Evolutionary conservation across 92 coral and sea anemone species (phyloP), one percentile per base, ranked within the genome.

Genomic region (Siderastrea radians): DNA sequence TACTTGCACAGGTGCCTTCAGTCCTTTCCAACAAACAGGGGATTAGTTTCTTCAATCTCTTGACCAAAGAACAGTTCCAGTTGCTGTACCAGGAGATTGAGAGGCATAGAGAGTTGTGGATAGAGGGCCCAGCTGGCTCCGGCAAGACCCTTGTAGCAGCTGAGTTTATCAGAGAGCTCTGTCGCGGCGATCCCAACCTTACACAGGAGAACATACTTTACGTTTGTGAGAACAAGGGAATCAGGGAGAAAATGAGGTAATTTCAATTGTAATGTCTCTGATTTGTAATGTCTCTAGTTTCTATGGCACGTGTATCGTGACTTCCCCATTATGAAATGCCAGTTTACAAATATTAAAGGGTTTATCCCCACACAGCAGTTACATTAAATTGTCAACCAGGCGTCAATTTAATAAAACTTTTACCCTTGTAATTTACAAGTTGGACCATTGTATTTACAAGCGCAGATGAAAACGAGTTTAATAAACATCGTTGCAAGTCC

Each of bases 81-180:
- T 46, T 84, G 38, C 44, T 77, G 46, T 6, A 65, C 53, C 11
- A 76, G 5, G 66, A 76, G 52, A 76, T 76, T 2, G 51, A 62
- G 6, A 2, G 13, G 4, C 52, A 52, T 26, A 55, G 52, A 1
- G 52, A 54, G 17, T 38, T 84, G 66, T 84, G 88, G 88, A 14
- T 84, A 4, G 45, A 75, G 26, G 88, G 88, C 63, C 65, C 74
- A 14, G 82, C 88, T 5, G 88, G 88, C 0, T 75, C 88, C 0
- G 88, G 88, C 3, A 84, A 84, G 26, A 85, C 89, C 7, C 10
- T 52, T 45, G 89, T 85, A 6, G 84, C 89, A 4, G 65, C 54
- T 9, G 88, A 78, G 43, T 84, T 84, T 17, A 64, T 75, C 45
- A 50, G 17, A 38, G 69, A 62, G 13, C 47, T 85, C 3, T 51